phyloP scores from a whole-genome alignment of 2,113 vertebrate genomes.

The Ammodytes marinus region DNA sequence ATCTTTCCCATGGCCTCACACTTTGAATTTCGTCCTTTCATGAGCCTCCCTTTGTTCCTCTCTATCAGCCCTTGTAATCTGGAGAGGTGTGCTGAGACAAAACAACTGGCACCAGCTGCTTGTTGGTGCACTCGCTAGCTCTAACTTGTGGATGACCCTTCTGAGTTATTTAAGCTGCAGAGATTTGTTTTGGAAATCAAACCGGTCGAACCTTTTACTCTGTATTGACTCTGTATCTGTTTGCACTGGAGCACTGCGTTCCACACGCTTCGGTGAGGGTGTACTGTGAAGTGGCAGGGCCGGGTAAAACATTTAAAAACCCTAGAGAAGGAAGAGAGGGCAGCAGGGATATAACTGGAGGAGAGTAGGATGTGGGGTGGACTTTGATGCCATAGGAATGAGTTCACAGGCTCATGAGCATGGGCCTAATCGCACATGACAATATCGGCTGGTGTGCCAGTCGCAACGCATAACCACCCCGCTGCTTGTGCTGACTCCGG shows the following conservation, averaged over 20 bases:
- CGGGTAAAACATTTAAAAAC: constrained; percentile 49
- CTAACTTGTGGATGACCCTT: constrained; percentile 58
- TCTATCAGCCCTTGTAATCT: constrained; percentile 72
- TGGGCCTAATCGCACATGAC: constrained; percentile 84
- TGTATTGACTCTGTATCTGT: constrained; percentile 47
- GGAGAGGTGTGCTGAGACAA: constrained; percentile 65
- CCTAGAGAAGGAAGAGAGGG: constrained; percentile 45
- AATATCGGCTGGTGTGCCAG: constrained; percentile 85
- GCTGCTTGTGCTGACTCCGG: constrained; percentile 82
- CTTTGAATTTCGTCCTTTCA: constrained; percentile 46
- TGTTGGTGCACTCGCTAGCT: constrained; percentile 41
- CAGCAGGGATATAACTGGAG: constrained; percentile 62
- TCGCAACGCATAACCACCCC: constrained; percentile 77
- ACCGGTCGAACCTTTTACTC: constrained; percentile 54
- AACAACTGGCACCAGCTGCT: constrained; percentile 64
- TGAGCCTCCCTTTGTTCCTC: constrained; percentile 57
- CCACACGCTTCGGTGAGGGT: constrained; percentile 42
- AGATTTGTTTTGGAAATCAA: constrained; percentile 72
- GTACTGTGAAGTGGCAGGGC: constrained; percentile 30
- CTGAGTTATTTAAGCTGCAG: constrained; percentile 51
- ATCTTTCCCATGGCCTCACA: constrained; percentile 49
- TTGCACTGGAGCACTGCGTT: constrained; percentile 49
- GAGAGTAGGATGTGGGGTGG: constrained; percentile 50
- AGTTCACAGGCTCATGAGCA: constrained; percentile 82
- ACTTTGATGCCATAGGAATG: constrained; percentile 79